phyloP scores from a whole-genome alignment of 2,888 invertebrate genomes.

The Odontothrips loti region DNA sequence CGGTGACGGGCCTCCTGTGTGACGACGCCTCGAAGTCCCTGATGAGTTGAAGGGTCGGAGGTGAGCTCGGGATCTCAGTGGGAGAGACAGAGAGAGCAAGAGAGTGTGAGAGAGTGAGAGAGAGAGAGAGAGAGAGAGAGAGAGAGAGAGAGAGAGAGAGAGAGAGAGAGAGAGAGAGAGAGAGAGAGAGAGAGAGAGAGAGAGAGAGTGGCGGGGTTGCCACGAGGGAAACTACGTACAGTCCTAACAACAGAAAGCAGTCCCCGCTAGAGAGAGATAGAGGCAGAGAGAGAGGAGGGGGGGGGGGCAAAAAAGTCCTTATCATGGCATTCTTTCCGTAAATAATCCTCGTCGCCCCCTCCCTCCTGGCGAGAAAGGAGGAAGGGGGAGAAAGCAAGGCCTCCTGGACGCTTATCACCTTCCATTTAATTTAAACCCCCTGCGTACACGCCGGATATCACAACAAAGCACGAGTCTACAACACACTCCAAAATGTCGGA shows the following conservation, averaged over 20 bases:
- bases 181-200: neutral
- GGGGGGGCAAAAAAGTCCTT: constrained; percentile 8
- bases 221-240: too few species aligned
- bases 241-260: too few species aligned
- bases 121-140: too few species aligned
- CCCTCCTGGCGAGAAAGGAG: neutral
- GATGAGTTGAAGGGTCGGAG: too few species aligned
- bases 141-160: too few species aligned
- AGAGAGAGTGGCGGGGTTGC: too few species aligned
- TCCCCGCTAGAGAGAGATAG: too few species aligned
- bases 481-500: constrained; percentile 3
- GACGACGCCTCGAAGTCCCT: too few species aligned
- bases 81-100: neutral
- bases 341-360: neutral
- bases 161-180: neutral
- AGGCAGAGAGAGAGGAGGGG: too few species aligned
- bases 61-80: neutral
- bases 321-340: constrained; percentile 1
- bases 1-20: too few species aligned
- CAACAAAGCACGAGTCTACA: constrained; percentile 12
- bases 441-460: constrained; percentile 13
- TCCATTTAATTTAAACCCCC: constrained; percentile 23
- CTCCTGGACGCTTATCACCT: constrained; percentile 22
- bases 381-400: neutral
- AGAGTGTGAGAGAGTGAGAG: too few species aligned